These are phyloP conservation scores for Labia minor DNA, from an alignment of 2,888 invertebrate genomes.

Conservation along the genomic window DNA sequence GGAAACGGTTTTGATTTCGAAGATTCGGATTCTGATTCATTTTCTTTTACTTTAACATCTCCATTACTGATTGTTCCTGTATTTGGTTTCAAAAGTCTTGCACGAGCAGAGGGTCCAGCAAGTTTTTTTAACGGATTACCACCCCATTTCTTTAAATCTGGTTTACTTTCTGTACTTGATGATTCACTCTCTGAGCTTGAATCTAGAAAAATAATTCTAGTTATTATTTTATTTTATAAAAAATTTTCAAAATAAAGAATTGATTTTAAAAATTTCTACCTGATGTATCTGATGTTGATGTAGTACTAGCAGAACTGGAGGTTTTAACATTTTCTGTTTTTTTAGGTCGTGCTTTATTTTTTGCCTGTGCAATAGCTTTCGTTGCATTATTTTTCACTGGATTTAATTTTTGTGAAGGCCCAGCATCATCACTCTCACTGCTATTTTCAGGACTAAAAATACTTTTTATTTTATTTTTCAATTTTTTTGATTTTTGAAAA, in stretches of 20 bases:
- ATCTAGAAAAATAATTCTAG: conserved; percentile 28
- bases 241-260: neutral
- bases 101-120: conserved; percentile 1
- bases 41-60: conserved; percentile 35
- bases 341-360: conserved; percentile 36
- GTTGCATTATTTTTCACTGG: conserved; percentile 36
- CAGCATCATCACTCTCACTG: conserved; percentile 46
- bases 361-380: conserved; percentile 24
- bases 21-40: conserved; percentile 34
- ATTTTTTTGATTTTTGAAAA: conserved; percentile 29
- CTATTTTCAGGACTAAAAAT: conserved; percentile 74
- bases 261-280: neutral
- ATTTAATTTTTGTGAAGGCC: conserved; percentile 37
- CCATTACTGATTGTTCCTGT: conserved; percentile 35
- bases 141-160: conserved; percentile 23
- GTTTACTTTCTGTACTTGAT: conserved; percentile 18
- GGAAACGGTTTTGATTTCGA: conserved; percentile 38
- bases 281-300: conserved; percentile 26
- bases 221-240: conserved; percentile 19
- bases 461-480: conserved; percentile 54
- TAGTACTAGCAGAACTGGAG: conserved; percentile 29
- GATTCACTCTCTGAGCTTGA: conserved; percentile 29
- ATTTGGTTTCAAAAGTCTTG: conserved; percentile 34
- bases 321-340: conserved; percentile 22
- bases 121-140: conserved; percentile 21